Conservation (phyloP, 2,888 invertebrate species). For the Luffia ferchaultella region DNA sequence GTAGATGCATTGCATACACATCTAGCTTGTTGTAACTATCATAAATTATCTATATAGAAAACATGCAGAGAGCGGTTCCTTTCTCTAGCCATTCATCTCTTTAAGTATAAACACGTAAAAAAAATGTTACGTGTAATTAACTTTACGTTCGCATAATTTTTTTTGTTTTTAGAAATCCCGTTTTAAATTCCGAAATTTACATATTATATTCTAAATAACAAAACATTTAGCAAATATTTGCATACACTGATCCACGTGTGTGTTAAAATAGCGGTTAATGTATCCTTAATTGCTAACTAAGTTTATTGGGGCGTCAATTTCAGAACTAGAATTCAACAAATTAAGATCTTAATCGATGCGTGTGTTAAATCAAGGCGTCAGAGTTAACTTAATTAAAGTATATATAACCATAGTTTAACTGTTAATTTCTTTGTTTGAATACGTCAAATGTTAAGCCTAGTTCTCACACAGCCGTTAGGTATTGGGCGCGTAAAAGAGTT, state of each 20-base stretch:
- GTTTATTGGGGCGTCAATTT: background rate
- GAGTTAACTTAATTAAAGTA: background rate
- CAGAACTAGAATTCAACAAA: background rate
- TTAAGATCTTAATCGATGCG: background rate
- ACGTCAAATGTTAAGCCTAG: background rate
- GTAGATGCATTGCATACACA: too few relatives aligned
- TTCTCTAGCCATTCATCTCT: too few relatives aligned
- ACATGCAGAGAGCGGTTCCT: too few relatives aligned
- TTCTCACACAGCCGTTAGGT: background rate
- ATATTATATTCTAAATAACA: background rate
- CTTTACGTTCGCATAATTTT: too few relatives aligned
- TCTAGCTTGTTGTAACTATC: too few relatives aligned
- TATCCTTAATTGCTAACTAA: background rate
- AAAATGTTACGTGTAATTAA: too few relatives aligned
- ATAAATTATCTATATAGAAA: too few relatives aligned
- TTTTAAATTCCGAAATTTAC: background rate
- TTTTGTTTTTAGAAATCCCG: too few relatives aligned
- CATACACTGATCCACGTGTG: background rate
- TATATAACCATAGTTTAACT: background rate
- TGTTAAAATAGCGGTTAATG: background rate
- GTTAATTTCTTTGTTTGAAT: background rate
- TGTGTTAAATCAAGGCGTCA: background rate
- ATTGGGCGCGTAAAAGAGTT: background rate
- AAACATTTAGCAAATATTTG: background rate
- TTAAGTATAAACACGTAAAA: too few relatives aligned